phyloP scores from a whole-genome alignment of 2,888 invertebrate genomes.

The Folsomia candida region DNA sequence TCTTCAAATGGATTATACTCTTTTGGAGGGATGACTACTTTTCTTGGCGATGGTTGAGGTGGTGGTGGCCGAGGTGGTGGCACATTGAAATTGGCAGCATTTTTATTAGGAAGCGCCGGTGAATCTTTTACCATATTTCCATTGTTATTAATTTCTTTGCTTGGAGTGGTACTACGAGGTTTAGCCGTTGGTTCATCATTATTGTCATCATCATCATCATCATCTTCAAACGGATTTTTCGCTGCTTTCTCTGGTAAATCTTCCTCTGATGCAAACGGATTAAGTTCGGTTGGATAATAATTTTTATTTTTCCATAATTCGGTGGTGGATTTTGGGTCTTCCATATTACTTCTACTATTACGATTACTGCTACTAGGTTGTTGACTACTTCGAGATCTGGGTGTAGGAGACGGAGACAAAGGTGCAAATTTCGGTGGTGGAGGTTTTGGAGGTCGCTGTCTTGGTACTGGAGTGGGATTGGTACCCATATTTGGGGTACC shows the following conservation, averaged over 20 bases:
- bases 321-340: slow-evolving; percentile 14
- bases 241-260: slow-evolving; percentile 58
- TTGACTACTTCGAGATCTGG: slow-evolving; percentile 23
- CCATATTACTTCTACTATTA: neutral
- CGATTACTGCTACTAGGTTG: slow-evolving; percentile 6
- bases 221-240: slow-evolving; percentile 48
- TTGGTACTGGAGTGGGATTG: slow-evolving; percentile 22
- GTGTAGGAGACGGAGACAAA: slow-evolving; percentile 16
- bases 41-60: slow-evolving; percentile 19
- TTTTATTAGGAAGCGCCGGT: neutral
- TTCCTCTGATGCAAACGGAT: slow-evolving; percentile 77
- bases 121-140: neutral
- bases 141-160: slow-evolving; percentile 34
- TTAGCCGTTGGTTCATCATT: slow-evolving; percentile 11
- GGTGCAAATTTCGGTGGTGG: slow-evolving; percentile 6
- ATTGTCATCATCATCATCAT: slow-evolving; percentile 35
- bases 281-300: slow-evolving; percentile 73
- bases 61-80: slow-evolving; percentile 19
- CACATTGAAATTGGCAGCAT: slow-evolving; percentile 2
- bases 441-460: slow-evolving; percentile 28
- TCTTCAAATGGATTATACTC: slow-evolving; percentile 47
- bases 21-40: too few relatives aligned
- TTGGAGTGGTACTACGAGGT: slow-evolving; percentile 31
- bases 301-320: slow-evolving; percentile 48
- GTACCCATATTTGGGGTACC: too few relatives aligned